Evolutionary conservation across 1,140 invertebrate genomes (phyloP), one percentile per base, ranked within the genome.

Genomic region (Intoshia linei): DNA sequence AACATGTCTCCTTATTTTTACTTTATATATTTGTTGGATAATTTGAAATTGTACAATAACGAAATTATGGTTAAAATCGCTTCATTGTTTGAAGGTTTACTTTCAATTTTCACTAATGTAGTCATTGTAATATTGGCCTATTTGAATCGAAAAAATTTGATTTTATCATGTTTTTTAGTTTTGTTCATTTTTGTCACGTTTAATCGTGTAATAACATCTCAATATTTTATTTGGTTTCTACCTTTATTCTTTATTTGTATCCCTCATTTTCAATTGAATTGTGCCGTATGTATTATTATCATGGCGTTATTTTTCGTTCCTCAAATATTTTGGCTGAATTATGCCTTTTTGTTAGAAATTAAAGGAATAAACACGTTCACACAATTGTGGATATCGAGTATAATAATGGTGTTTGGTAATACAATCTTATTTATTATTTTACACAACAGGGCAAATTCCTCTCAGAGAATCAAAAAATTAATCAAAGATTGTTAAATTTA

Each of bases 1-100:
- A 98, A 95, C 57, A 95, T 95, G 55, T 93, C 84, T 0, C 61
- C 83, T 0, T 77, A 81, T 46, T 95, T 95, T 54, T 83, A 92
- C 49, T 62, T 83, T 48, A 65, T 81, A 29, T 92, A 92, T 56
- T 58, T 92, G 21, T 66, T 65, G n/a, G 65, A 62, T 31, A n/a
- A n/a, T n/a, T n/a, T n/a, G n/a, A n/a, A n/a, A n/a, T n/a, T n/a
- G n/a, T n/a, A n/a, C n/a, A n/a, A n/a, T n/a, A n/a, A n/a, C n/a
- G n/a, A n/a, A 51, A 50, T 44, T 35, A 60, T 48, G 11, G 50
- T 48, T 39, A 40, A 20, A 24, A 41, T 23, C 32, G 44, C 47
- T 47, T 65, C 47, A 1, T 31, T 42, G 17, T 52, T 65, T 29
- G 59, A 72, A n/a, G 70, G 68, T 45, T 40, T 70, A 0, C 46